These are phyloP conservation scores for Hypsopygia costalis DNA, from an alignment of 2,888 invertebrate genomes.

Conservation along the genomic window DNA sequence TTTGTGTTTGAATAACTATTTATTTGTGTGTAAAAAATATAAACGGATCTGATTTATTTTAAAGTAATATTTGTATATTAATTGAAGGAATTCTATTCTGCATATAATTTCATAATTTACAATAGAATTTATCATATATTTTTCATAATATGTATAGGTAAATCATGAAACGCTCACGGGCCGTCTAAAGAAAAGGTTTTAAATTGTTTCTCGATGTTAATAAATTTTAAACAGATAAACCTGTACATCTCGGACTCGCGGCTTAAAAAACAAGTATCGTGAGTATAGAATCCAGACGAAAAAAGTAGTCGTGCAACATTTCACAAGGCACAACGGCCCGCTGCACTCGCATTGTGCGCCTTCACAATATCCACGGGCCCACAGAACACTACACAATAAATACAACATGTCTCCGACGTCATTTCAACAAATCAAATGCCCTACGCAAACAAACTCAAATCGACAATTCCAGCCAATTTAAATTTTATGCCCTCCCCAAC, in stretches of 20 bases:
- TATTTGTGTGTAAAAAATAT: too few relatives aligned
- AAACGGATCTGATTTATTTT: too few relatives aligned
- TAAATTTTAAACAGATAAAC: constrained; percentile 81
- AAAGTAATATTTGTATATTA: too few relatives aligned
- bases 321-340: constrained; percentile 78
- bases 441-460: constrained; percentile 62
- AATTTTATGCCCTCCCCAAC: constrained; percentile 50
- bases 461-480: constrained; percentile 64
- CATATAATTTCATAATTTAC: too few relatives aligned
- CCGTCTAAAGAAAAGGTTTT: constrained; percentile 72
- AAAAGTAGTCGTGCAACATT: constrained; percentile 81
- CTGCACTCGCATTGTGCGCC: constrained; percentile 75
- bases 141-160: constrained; percentile 39
- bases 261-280: constrained; percentile 76
- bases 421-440: constrained; percentile 70
- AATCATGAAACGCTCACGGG: constrained; percentile 67
- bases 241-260: constrained; percentile 77
- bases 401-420: constrained; percentile 62
- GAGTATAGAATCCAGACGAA: constrained; percentile 79
- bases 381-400: constrained; percentile 64
- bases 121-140: too few relatives aligned
- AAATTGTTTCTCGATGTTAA: constrained; percentile 80
- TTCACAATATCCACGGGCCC: constrained; percentile 71
- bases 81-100: too few relatives aligned
- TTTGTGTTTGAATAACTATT: too few relatives aligned